Conservation (phyloP, 1,140 invertebrate species). For the Pemphigus obesinymphae region DNA sequence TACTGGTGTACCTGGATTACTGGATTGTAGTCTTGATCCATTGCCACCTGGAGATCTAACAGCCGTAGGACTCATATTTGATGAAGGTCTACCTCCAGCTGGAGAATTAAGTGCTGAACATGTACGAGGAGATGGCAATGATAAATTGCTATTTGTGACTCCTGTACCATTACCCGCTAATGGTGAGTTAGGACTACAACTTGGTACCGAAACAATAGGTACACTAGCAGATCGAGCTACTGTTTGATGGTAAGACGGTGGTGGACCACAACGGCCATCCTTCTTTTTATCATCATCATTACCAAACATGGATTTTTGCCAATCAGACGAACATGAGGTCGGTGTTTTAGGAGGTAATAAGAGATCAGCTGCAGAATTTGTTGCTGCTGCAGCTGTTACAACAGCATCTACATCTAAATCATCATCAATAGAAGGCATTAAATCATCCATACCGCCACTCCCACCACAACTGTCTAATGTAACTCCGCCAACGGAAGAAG, state of each 20-base stretch:
- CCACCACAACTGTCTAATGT: slow-evolving; percentile 50
- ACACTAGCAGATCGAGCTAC: slow-evolving; percentile 73
- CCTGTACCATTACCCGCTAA: slow-evolving; percentile 48
- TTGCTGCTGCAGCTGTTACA: slow-evolving; percentile 19
- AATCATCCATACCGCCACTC: slow-evolving; percentile 52
- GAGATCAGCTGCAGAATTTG: background rate
- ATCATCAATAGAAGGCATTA: slow-evolving; percentile 43
- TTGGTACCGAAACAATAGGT: slow-evolving; percentile 66
- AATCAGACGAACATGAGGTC: slow-evolving; percentile 44
- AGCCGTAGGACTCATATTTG: slow-evolving; percentile 47
- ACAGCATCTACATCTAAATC: slow-evolving; percentile 34
- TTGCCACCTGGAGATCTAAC: slow-evolving; percentile 55
- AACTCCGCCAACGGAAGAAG: slow-evolving; percentile 49
- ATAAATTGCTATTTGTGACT: slow-evolving; percentile 66
- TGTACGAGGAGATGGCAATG: slow-evolving; percentile 64
- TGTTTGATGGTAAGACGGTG: slow-evolving; percentile 77
- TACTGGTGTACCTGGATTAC: slow-evolving; percentile 67
- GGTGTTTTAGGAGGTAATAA: slow-evolving; percentile 30
- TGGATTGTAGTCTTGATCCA: slow-evolving; percentile 54
- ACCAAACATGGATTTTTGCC: slow-evolving; percentile 62
- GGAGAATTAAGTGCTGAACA: slow-evolving; percentile 67
- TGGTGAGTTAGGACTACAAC: slow-evolving; percentile 65
- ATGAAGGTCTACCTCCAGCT: slow-evolving; percentile 63
- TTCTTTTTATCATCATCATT: slow-evolving; percentile 53
- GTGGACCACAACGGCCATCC: slow-evolving; percentile 62